Evolutionary conservation across 2,797 vertebrate genomes (phyloP).

Genomic region (Propithecus perrieri): DNA sequence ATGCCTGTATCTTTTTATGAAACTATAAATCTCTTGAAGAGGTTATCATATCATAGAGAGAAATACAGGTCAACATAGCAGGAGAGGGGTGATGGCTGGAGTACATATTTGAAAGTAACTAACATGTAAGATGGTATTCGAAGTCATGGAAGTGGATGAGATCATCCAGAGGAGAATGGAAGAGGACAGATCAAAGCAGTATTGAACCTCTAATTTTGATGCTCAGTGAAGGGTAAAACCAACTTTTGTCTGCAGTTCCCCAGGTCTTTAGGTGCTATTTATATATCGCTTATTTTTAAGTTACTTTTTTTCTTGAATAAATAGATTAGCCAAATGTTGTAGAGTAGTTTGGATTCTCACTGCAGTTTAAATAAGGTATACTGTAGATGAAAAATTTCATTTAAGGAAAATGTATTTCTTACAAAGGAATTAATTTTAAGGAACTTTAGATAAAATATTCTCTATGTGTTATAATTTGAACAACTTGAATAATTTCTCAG

Average conservation of each 20-base stretch:
- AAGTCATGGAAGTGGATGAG: not conserved
- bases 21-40: not conserved
- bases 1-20: not conserved
- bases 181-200: not conserved
- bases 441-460: not conserved
- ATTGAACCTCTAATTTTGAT: not conserved
- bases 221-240: not conserved
- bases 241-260: not conserved
- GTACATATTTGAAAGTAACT: slow-evolving; percentile 23
- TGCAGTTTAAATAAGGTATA: slow-evolving; percentile 5
- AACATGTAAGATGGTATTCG: not conserved
- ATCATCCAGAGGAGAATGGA: not conserved
- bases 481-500: slow-evolving; percentile 28
- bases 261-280: not conserved
- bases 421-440: slow-evolving; percentile 21
- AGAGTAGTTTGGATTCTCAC: slow-evolving; percentile 11
- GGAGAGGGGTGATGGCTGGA: not conserved
- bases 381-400: not conserved
- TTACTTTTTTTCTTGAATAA: not conserved
- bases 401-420: slow-evolving; percentile 43
- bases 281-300: not conserved
- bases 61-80: not conserved
- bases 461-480: slow-evolving; percentile 26
- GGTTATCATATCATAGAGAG: not conserved
- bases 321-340: not conserved